Percentiles rank a stretch among this genome's conserved stretches.
These are phyloP conservation scores for Spodoptera frugiperda DNA, from an alignment of 1,140 invertebrate species.

Conservation along the genomic window DNA sequence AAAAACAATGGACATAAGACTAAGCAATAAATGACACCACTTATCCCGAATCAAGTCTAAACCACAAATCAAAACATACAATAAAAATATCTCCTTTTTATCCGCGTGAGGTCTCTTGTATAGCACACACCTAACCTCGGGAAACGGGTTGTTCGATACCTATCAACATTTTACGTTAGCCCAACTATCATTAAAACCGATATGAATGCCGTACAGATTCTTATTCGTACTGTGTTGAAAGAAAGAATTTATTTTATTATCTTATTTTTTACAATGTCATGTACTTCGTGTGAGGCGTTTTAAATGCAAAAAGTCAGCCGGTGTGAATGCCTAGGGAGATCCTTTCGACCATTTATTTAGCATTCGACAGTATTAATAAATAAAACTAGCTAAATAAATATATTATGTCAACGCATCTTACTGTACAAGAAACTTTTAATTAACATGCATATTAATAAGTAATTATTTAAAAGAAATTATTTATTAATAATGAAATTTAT, in stretches of 20 bases:
- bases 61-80: too few relatives aligned
- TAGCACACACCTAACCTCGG: constrained; percentile 1
- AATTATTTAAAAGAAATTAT: too few relatives aligned
- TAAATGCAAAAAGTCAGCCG: constrained; percentile 7
- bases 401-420: too few relatives aligned
- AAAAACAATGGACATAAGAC: too few relatives aligned
- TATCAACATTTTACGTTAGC: constrained; percentile 44
- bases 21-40: too few relatives aligned
- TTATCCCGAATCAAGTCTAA: too few relatives aligned
- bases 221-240: constrained; percentile 34
- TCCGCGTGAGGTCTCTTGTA: neutral
- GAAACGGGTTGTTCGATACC: constrained; percentile 47
- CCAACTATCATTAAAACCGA: constrained; percentile 41
- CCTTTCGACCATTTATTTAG: neutral
- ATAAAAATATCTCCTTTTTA: too few relatives aligned
- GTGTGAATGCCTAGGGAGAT: neutral
- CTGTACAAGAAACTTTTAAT: too few relatives aligned
- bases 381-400: too few relatives aligned
- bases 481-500: too few relatives aligned
- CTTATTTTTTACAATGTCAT: constrained; percentile 7
- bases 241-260: constrained; percentile 20
- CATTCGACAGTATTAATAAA: neutral
- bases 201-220: constrained; percentile 41
- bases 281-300: constrained; percentile 8
- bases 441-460: too few relatives aligned